Evolutionary conservation across 2,113 vertebrate genomes (phyloP).

Genomic region (Herpetotheres cachinnans): DNA sequence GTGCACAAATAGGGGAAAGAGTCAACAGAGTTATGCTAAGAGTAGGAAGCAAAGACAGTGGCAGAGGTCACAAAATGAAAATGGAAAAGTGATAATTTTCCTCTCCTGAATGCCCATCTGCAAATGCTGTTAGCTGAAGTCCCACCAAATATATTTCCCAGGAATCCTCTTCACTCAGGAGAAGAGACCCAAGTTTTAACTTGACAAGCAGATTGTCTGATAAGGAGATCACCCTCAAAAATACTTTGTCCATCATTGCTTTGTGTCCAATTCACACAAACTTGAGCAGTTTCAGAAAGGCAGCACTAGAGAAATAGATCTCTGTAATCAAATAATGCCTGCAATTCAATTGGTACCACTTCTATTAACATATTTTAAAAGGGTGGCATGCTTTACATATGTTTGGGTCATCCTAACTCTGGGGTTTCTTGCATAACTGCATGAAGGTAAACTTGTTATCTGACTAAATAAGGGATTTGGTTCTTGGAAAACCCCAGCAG

Average conservation of each 20-base stretch:
- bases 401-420: neutral
- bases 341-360: neutral
- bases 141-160: neutral
- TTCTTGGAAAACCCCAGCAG: neutral
- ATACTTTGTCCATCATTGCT: neutral
- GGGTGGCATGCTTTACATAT: neutral
- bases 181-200: neutral
- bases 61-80: neutral
- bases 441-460: neutral
- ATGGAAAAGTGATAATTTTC: neutral
- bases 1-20: neutral
- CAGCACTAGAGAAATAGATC: neutral
- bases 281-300: neutral
- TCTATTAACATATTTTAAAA: neutral
- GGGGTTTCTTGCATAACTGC: neutral
- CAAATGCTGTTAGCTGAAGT: neutral
- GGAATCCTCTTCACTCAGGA: neutral
- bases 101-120: neutral
- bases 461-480: neutral
- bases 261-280: neutral
- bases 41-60: neutral
- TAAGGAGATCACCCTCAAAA: neutral
- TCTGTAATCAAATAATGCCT: neutral
- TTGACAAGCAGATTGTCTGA: neutral
- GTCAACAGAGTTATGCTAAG: neutral